Conservation (phyloP, 1,140 invertebrate genomes). For the Chymomyza costata region DNA sequence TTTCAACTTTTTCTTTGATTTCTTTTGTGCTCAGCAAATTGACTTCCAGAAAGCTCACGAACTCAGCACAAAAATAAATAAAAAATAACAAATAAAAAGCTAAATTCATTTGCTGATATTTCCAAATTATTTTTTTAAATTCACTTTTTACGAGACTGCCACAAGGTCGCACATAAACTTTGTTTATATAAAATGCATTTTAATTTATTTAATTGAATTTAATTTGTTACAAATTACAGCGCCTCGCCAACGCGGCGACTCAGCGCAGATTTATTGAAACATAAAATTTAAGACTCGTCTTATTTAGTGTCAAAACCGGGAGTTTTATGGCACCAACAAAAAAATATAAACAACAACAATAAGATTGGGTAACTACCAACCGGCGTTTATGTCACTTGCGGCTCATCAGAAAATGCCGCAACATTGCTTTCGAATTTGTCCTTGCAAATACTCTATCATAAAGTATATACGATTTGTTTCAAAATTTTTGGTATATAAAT, state of each 20-base stretch:
- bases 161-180: too few species aligned
- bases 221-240: constrained; percentile 63
- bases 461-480: too few species aligned
- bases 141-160: constrained; percentile 41
- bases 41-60: constrained; percentile 45
- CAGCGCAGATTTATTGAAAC: constrained; percentile 61
- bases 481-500: too few species aligned
- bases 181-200: constrained; percentile 64
- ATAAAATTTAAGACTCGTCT: constrained; percentile 64
- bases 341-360: constrained; percentile 6
- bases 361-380: constrained; percentile 17
- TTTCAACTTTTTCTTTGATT: constrained; percentile 56
- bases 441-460: too few species aligned
- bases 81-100: constrained; percentile 3
- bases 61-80: too few species aligned
- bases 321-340: constrained; percentile 42
- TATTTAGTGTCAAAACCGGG: constrained; percentile 48
- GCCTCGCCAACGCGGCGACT: constrained; percentile 32
- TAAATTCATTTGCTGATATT: constrained; percentile 14
- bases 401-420: constrained; percentile 30
- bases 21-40: constrained; percentile 32
- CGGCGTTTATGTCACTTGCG: constrained; percentile 62
- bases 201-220: constrained; percentile 71
- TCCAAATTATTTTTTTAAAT: constrained; percentile 44
- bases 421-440: background rate